These are phyloP conservation scores for Erebia ligea DNA, from an alignment of 2,888 invertebrate species.

Conservation along the genomic window DNA sequence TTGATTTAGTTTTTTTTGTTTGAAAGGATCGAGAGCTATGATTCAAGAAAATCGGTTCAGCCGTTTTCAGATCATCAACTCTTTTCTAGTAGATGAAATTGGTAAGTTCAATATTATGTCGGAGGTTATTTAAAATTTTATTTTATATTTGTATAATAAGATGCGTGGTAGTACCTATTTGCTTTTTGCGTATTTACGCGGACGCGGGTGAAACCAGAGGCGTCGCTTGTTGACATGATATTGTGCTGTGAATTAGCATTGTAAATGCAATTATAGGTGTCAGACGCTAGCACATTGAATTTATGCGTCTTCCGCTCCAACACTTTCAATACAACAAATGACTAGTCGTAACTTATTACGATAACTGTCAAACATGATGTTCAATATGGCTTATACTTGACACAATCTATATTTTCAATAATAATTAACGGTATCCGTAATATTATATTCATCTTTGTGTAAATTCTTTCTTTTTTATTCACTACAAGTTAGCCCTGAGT, in stretches of 20 bases:
- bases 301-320: constrained; percentile 76
- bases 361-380: constrained; percentile 36
- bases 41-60: no score
- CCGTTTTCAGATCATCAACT: no score
- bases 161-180: no score
- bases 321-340: constrained; percentile 76
- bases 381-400: constrained; percentile 64
- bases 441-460: neutral
- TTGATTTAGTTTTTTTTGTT: no score
- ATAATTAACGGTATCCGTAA: neutral
- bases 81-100: no score
- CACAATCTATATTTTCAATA: constrained; percentile 42
- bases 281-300: constrained; percentile 77
- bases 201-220: constrained; percentile 41
- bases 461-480: no score
- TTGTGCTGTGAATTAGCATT: constrained; percentile 80
- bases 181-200: constrained; percentile 38
- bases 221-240: constrained; percentile 65
- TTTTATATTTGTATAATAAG: no score
- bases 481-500: no score
- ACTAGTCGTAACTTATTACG: constrained; percentile 68
- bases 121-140: no score
- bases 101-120: no score
- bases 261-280: constrained; percentile 84
- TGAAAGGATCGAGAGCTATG: no score